Evolutionary conservation across 2,113 vertebrate genomes (phyloP).

Genomic region (Siniperca chuatsi): DNA sequence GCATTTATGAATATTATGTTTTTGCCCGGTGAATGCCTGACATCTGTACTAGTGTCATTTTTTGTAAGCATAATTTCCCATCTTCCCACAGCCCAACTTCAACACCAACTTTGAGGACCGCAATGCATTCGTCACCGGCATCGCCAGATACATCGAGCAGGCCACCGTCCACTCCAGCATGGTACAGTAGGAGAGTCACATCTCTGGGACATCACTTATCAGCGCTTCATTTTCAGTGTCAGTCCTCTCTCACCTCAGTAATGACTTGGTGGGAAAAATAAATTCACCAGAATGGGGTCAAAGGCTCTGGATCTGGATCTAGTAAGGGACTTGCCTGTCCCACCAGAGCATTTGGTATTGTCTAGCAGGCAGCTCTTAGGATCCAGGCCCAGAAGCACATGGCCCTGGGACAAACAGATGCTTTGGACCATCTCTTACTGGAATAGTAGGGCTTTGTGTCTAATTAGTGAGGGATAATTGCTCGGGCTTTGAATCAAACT

Average conservation of each 20-base stretch:
- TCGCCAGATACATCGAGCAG: conserved; percentile 98
- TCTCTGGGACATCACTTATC: not conserved
- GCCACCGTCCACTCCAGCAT: conserved; percentile 98
- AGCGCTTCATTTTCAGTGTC: not conserved
- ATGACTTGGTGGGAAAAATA: not conserved
- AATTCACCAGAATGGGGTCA: conserved; percentile 34
- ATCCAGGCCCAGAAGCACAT: conserved; percentile 42
- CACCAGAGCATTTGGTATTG: conserved; percentile 22
- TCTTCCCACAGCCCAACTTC: conserved; percentile 92
- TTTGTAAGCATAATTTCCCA: not conserved
- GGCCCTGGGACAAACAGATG: conserved; percentile 47
- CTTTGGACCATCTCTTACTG: conserved; percentile 34
- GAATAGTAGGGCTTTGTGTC: conserved; percentile 67
- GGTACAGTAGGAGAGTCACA: conserved; percentile 79
- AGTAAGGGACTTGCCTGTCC: conserved; percentile 12
- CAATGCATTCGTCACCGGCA: conserved; percentile 98
- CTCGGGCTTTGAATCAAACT: conserved; percentile 58
- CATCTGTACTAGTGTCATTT: not conserved
- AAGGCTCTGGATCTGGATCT: not conserved
- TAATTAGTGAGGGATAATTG: conserved; percentile 76
- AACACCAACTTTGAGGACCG: conserved; percentile 99
- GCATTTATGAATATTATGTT: not conserved
- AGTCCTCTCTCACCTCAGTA: not conserved
- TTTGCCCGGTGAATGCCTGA: not conserved
- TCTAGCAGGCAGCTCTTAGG: conserved; percentile 8